Conservation (phyloP, 2,113 vertebrate genomes). For the Lanius collurio region DNA sequence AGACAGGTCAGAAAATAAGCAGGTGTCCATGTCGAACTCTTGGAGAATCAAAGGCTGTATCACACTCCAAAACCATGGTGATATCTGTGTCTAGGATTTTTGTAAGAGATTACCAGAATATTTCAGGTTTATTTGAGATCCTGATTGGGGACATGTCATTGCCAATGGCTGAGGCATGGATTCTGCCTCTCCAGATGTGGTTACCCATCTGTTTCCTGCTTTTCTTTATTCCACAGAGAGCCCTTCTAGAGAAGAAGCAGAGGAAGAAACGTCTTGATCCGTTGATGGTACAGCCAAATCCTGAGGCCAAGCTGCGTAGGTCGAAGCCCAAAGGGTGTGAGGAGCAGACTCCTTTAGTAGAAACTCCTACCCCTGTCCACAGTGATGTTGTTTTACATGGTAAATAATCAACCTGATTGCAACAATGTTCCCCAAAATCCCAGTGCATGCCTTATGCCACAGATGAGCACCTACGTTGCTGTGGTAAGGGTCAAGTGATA, state of each 20-base stretch:
- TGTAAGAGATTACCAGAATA: not conserved
- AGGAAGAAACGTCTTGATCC: conserved; percentile 89
- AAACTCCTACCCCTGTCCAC: conserved; percentile 58
- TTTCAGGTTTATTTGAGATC: not conserved
- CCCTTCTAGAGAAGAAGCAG: conserved; percentile 92
- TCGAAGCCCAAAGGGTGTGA: conserved; percentile 77
- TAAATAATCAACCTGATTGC: conserved; percentile 55
- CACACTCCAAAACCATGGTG: not conserved
- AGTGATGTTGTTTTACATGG: conserved; percentile 82
- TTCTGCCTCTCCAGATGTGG: not conserved
- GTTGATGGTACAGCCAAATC: conserved; percentile 93
- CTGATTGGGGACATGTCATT: not conserved
- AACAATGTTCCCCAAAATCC: not conserved
- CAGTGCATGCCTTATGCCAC: not conserved
- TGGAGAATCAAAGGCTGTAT: not conserved
- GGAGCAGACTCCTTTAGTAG: conserved; percentile 87
- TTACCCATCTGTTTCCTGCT: not conserved
- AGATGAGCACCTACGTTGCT: not conserved
- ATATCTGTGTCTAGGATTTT: not conserved
- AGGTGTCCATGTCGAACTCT: not conserved
- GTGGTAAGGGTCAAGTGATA: not conserved
- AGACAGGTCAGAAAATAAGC: not conserved
- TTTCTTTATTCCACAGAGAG: conserved; percentile 76
- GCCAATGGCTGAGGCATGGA: not conserved
- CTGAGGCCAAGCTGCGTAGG: conserved; percentile 78